A percentile compares a stretch with the other conserved stretches of the same genome.
Evolutionary conservation across 2,113 vertebrate species (phyloP).

Genomic region (Amblyopsis rosae): DNA sequence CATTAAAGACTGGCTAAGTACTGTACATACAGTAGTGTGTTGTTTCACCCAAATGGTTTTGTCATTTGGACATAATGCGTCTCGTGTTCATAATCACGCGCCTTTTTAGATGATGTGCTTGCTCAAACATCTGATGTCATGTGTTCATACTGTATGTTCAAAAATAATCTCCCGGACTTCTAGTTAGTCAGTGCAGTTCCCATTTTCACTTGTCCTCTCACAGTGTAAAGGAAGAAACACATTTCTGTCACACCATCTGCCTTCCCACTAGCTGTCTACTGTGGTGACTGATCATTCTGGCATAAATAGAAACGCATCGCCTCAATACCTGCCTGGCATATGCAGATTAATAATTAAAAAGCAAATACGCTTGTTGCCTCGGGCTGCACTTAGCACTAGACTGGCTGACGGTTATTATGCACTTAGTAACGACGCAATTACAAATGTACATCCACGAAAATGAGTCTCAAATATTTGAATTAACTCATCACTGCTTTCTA

Average conservation of each 20-base stretch:
- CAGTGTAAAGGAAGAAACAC: conserved; percentile 42
- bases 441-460: too few species aligned
- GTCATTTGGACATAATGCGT: conserved; percentile 52
- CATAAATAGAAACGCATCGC: conserved; percentile 38
- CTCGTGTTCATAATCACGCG: conserved; percentile 38
- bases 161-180: conserved; percentile 35
- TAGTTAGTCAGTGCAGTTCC: conserved; percentile 26
- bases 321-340: conserved; percentile 27
- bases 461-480: too few species aligned
- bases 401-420: not conserved
- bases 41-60: conserved; percentile 57
- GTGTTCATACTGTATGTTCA: conserved; percentile 15
- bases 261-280: conserved; percentile 56
- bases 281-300: conserved; percentile 51
- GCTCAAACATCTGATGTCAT: conserved; percentile 50
- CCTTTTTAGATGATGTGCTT: conserved; percentile 39
- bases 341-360: conserved; percentile 36
- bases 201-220: conserved; percentile 51
- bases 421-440: not conserved
- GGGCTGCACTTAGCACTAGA: conserved; percentile 1
- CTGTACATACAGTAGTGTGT: conserved; percentile 42
- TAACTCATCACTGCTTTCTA: too few species aligned
- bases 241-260: conserved; percentile 65
- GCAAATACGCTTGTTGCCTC: conserved; percentile 5
- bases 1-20: conserved; percentile 79